These are phyloP conservation scores for Sarcophilus harrisii DNA, from an alignment of 2,797 vertebrate genomes.

Conservation along the genomic window DNA sequence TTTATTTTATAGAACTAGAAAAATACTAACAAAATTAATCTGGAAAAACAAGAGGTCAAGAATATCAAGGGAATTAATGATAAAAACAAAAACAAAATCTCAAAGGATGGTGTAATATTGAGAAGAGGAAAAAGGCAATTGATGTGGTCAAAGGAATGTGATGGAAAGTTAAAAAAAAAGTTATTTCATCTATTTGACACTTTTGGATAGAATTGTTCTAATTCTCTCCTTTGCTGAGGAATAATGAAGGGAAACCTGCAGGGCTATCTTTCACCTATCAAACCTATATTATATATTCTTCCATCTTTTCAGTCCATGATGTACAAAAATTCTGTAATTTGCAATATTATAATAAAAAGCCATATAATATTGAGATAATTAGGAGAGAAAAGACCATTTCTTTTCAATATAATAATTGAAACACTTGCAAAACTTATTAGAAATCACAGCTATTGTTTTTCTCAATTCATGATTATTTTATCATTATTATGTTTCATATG, in stretches of 20 bases:
- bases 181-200: not conserved
- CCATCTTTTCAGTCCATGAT: not conserved
- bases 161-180: not conserved
- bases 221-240: not conserved
- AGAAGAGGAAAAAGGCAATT: too few species aligned
- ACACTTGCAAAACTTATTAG: conserved; percentile 35
- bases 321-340: not conserved
- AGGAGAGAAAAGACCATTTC: not conserved
- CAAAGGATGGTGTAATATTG: too few species aligned
- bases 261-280: not conserved
- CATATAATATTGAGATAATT: not conserved
- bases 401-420: not conserved
- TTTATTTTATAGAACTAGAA: too few species aligned
- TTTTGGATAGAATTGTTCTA: not conserved
- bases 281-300: not conserved
- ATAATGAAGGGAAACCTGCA: not conserved
- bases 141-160: too few species aligned
- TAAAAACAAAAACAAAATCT: too few species aligned
- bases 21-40: too few species aligned
- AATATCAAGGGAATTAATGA: too few species aligned
- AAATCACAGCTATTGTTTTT: conserved; percentile 29
- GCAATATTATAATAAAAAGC: not conserved
- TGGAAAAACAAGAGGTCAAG: too few species aligned
- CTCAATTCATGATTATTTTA: conserved; percentile 42
- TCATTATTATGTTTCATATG: not conserved